These are phyloP conservation scores for Thermophis baileyi DNA, from an alignment of 2,113 vertebrate genomes.

Conservation along the genomic window DNA sequence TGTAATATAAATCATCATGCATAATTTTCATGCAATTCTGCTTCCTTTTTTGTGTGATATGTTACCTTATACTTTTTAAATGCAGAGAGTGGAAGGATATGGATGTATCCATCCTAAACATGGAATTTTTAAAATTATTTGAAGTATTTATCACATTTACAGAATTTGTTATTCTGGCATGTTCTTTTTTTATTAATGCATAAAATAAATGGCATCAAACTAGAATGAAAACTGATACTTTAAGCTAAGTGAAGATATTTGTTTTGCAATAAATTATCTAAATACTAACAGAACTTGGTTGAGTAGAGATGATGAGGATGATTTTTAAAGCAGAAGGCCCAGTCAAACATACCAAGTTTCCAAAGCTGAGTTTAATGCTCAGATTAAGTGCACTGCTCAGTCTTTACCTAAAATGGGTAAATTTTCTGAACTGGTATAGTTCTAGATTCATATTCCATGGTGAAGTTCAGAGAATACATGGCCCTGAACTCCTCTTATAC, in stretches of 20 bases:
- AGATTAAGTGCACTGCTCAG: neutral
- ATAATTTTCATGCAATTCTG: neutral
- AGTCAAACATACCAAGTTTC: neutral
- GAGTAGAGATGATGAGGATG: neutral
- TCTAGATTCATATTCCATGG: neutral
- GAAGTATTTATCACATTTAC: neutral
- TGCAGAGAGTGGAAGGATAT: neutral
- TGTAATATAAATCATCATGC: neutral
- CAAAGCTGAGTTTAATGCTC: neutral
- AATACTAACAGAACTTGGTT: neutral
- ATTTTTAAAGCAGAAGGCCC: neutral
- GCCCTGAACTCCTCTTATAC: neutral
- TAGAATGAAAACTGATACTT: neutral
- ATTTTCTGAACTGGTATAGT: neutral
- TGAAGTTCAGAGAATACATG: neutral
- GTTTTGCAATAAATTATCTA: neutral
- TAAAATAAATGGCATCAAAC: neutral
- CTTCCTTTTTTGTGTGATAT: neutral
- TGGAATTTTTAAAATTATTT: neutral
- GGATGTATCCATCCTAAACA: neutral
- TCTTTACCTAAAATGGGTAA: neutral
- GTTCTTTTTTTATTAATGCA: neutral
- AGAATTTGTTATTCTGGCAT: neutral
- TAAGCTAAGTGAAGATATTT: neutral
- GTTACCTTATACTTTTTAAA: neutral